phyloP scores from a whole-genome alignment of 1,140 invertebrate genomes.

The Mycetomoellerius zeteki region DNA sequence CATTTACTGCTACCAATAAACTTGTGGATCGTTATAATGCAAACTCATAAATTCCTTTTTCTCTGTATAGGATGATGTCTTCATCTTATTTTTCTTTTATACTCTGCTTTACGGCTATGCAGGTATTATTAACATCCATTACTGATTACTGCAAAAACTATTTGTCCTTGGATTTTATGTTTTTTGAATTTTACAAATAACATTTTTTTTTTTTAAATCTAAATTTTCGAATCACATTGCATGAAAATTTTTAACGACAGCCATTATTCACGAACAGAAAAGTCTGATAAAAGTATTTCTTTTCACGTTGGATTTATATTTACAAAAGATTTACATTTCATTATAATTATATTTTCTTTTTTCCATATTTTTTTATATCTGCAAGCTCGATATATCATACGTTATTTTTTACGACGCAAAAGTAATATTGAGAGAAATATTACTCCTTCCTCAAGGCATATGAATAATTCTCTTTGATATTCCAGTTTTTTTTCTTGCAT shows the following conservation, averaged over 20 bases:
- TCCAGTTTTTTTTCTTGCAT: background rate
- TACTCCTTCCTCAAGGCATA: background rate
- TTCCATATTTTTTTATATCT: background rate
- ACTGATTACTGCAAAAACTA: background rate
- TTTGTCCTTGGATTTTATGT: background rate
- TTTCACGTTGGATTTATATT: background rate
- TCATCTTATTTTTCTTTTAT: background rate
- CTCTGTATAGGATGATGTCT: background rate
- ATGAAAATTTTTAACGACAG: background rate
- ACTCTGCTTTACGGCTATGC: background rate
- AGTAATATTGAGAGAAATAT: background rate
- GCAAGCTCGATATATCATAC: background rate
- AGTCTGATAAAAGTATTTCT: background rate
- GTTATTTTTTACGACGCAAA: background rate
- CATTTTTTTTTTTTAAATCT: background rate
- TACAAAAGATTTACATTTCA: background rate
- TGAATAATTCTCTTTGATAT: background rate
- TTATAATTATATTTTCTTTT: background rate
- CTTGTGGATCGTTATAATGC: background rate
- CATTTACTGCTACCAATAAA: conserved; percentile 25
- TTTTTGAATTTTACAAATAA: background rate
- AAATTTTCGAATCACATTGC: background rate
- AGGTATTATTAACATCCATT: background rate
- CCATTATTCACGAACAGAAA: background rate
- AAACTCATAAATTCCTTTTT: background rate